These are phyloP conservation scores for Sebastes cheni DNA, from an alignment of 2,797 vertebrate species.

Conservation along the genomic window DNA sequence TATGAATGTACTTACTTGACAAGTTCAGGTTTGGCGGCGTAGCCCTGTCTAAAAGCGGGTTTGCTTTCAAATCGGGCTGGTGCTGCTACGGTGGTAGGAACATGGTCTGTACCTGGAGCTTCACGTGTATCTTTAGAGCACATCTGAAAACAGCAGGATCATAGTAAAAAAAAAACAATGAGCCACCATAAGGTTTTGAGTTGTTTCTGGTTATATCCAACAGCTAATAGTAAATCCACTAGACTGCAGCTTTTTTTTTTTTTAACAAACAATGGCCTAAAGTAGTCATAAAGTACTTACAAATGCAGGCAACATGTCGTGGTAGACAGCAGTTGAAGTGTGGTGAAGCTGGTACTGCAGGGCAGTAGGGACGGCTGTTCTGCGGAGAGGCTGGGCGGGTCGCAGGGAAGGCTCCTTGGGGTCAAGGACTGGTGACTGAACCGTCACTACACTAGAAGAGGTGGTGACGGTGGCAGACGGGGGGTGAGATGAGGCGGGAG, in stretches of 20 bases:
- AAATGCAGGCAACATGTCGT: slow-evolving; percentile 99
- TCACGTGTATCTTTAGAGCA: slow-evolving; percentile 93
- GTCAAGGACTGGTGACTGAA: slow-evolving; percentile 78
- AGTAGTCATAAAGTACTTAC: slow-evolving; percentile 81
- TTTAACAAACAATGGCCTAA: not conserved
- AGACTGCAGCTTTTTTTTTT: not conserved
- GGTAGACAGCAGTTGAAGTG: slow-evolving; percentile 93
- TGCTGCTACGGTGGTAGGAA: slow-evolving; percentile 80
- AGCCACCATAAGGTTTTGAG: not conserved
- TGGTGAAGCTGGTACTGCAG: slow-evolving; percentile 93
- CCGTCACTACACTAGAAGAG: slow-evolving; percentile 71
- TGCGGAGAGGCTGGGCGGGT: slow-evolving; percentile 90
- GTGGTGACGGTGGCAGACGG: slow-evolving; percentile 83
- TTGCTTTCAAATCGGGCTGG: slow-evolving; percentile 92
- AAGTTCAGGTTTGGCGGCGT: slow-evolving; percentile 86
- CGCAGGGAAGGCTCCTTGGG: slow-evolving; percentile 92
- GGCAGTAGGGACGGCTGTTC: slow-evolving; percentile 84
- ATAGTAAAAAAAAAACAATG: not conserved
- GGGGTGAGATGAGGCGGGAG: slow-evolving; percentile 77
- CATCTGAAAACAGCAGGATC: slow-evolving; percentile 84
- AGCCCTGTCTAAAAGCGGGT: slow-evolving; percentile 87
- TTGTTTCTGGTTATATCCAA: not conserved
- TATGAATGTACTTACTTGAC: slow-evolving; percentile 76
- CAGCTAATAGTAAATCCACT: not conserved
- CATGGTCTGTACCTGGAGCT: slow-evolving; percentile 82